Conservation (phyloP, 2,113 vertebrate genomes). For the Leucoraja erinaceus region DNA sequence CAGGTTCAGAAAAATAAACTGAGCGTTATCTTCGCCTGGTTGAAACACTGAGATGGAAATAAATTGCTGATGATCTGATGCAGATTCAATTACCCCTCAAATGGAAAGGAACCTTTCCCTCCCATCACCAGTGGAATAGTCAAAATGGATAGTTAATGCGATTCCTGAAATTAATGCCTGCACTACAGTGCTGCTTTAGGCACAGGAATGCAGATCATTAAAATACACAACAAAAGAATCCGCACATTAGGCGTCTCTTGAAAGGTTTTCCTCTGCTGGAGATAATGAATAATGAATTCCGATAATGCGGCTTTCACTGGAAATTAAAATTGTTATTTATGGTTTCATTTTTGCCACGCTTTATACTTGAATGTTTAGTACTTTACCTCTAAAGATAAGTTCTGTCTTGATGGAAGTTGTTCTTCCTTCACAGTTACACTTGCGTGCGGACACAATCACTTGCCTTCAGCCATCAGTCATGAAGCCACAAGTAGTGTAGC, state of each 20-base stretch:
- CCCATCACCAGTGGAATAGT: background rate
- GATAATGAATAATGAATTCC: background rate
- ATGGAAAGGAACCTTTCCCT: background rate
- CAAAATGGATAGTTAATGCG: background rate
- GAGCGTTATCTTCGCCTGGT: background rate
- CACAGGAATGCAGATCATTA: background rate
- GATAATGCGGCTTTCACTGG: background rate
- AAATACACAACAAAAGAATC: background rate
- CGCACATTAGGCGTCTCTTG: background rate
- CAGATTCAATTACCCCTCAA: background rate
- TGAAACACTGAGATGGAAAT: background rate
- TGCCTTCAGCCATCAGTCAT: background rate
- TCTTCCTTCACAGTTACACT: background rate
- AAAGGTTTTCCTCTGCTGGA: background rate
- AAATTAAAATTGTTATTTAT: background rate
- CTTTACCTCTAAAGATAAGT: background rate
- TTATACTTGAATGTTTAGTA: slow-evolving; percentile 4
- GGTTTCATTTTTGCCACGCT: background rate
- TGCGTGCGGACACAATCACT: background rate
- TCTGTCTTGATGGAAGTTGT: background rate
- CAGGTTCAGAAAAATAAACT: background rate
- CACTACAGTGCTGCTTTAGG: background rate
- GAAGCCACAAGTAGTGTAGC: too few species aligned
- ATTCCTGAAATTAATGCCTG: background rate
- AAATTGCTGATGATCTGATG: background rate